phyloP scores from a whole-genome alignment of 2,888 invertebrate species.

The Schizaphis graminum region DNA sequence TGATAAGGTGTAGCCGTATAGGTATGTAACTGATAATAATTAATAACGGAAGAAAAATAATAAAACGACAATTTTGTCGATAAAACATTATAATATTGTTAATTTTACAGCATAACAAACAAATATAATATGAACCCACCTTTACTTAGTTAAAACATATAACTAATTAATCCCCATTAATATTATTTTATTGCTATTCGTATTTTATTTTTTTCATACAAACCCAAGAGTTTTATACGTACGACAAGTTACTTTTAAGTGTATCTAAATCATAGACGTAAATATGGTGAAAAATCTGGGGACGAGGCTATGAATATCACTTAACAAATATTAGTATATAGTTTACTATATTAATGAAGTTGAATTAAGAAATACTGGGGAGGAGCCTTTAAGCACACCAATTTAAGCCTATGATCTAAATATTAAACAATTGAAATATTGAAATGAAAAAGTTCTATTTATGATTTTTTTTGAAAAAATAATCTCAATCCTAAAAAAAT shows the following conservation, averaged over 20 bases:
- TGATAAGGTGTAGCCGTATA: not conserved
- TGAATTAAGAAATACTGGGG: too few species aligned
- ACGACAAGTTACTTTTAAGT: not conserved
- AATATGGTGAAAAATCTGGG: too few species aligned
- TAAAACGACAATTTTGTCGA: not conserved
- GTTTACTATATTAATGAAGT: too few species aligned
- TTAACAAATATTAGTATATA: too few species aligned
- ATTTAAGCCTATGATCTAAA: not conserved
- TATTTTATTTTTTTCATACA: not conserved
- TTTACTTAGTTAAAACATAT: not conserved
- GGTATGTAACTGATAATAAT: not conserved
- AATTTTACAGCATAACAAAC: not conserved
- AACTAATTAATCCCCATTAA: not conserved
- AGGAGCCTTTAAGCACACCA: too few species aligned
- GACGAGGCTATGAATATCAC: too few species aligned
- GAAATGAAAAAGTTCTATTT: not conserved
- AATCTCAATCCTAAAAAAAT: not conserved
- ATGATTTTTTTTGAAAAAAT: not conserved
- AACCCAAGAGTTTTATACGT: not conserved
- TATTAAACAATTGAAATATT: not conserved
- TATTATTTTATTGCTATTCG: not conserved
- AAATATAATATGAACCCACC: not conserved
- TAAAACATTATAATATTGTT: not conserved
- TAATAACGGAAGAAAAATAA: not conserved
- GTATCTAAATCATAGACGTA: not conserved